Percentiles rank a stretch among this genome's conserved stretches.
These are phyloP conservation scores for Empidonax traillii DNA, from an alignment of 2,113 vertebrate genomes.

Conservation along the genomic window DNA sequence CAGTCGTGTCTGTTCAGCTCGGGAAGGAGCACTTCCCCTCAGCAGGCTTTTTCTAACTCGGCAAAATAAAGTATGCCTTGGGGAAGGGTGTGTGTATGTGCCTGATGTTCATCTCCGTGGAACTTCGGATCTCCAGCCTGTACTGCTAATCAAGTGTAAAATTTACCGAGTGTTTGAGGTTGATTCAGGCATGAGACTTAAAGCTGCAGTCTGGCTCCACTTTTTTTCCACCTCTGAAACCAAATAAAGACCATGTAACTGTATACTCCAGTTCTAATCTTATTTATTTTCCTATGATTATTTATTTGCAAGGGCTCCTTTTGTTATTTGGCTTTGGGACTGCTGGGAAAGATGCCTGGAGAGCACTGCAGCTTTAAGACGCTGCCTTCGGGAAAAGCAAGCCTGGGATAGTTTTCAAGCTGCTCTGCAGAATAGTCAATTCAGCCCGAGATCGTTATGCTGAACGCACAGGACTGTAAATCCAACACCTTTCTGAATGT, in stretches of 20 bases:
- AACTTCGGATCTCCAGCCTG: not conserved
- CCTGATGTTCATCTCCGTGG: constrained; percentile 11
- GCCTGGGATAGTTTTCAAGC: not conserved
- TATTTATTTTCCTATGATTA: constrained; percentile 60
- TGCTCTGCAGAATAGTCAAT: not conserved
- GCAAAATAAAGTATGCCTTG: constrained; percentile 41
- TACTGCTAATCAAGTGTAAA: constrained; percentile 24
- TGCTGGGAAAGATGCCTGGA: constrained; percentile 41
- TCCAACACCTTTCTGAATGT: constrained; percentile 1
- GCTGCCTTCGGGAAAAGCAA: not conserved
- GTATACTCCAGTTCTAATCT: constrained; percentile 41
- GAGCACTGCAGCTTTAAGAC: constrained; percentile 63
- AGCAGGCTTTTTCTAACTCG: not conserved
- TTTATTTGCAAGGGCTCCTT: constrained; percentile 65
- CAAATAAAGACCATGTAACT: constrained; percentile 64
- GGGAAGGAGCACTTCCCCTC: not conserved
- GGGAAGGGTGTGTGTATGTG: constrained; percentile 11
- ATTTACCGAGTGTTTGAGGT: not conserved
- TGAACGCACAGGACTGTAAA: not conserved
- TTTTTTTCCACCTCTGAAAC: constrained; percentile 64
- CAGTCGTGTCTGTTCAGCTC: not conserved
- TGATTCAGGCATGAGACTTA: constrained; percentile 26
- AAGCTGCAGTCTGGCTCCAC: constrained; percentile 57
- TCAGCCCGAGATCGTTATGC: not conserved
- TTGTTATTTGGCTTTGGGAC: constrained; percentile 49